Base-by-base conservation (phyloP, 2,888 invertebrate species). In the Heliconius aoede region DNA sequence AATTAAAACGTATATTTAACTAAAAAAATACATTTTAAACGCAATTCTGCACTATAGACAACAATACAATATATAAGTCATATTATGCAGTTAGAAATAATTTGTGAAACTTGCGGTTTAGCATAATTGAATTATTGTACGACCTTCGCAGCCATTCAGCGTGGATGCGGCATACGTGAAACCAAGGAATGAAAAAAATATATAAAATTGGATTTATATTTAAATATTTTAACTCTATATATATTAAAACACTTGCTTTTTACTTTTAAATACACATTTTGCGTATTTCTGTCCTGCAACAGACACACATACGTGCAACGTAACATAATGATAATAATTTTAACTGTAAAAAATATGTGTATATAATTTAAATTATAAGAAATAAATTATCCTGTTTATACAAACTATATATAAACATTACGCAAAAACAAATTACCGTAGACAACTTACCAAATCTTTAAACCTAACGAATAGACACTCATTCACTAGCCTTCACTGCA, bases 401-500 rank as follows among this genome's bases (percentile, higher is more conserved):
- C 64, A n/a, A 36, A 32, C n/a, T 2, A 64, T 24, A 1, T 8
- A 15, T 36, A 40, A 36, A 24, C 8, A 36, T 36, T 13, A 24
- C 36, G 15, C n/a, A 36, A 36, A 36, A 65, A 36, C 7, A 24
- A 15, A 65, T n/a, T 7, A 13, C 1, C 36, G 7, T 36, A n/a
- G 9, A 13, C 21, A 36, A 78, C 80, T 80, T 51, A 80, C 80
- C 80, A 78, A 76, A 77, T 79, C 75, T 80, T 80, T 69, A 74
- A 75, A 67, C 78, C 76, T 75, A 80, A 76, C 61, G 76, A 76
- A 73, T 78, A 80, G 30, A 76, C 80, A 78, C 78, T 78, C 80
- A 80, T 80, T 78, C 76, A 80, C 73, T 69, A 73, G 80, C 71
- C 76, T 78, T 80, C 67, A 73, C 67, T 76, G 68, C 78, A 75